A percentile compares a stretch with the other conserved stretches of the same genome.
phyloP scores from a whole-genome alignment of 2,797 vertebrate genomes.

The Danionella dracula region DNA sequence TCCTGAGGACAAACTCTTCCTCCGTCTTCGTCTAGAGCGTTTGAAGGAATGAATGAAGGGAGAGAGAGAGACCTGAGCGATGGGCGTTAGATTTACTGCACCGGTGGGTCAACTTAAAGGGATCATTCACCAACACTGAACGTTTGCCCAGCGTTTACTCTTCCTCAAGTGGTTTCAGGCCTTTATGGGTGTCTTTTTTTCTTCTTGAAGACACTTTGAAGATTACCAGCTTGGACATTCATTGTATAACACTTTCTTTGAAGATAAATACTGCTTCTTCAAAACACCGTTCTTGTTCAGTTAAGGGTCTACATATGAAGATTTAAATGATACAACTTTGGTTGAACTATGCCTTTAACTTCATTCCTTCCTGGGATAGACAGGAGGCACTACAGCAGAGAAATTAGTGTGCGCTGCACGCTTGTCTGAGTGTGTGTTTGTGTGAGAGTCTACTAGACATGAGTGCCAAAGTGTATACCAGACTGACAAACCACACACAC shows the following conservation, averaged over 20 bases:
- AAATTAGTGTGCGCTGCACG: conserved; percentile 43
- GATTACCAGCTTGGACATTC: neutral
- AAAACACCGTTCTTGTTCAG: too few relatives aligned
- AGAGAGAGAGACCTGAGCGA: neutral
- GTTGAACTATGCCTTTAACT: too few relatives aligned
- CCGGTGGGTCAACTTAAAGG: neutral
- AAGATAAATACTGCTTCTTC: too few relatives aligned
- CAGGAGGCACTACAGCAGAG: conserved; percentile 31
- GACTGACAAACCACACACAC: conserved; percentile 36
- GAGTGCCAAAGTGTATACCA: conserved; percentile 45
- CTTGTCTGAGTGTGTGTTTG: conserved; percentile 2
- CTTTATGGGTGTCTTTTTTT: too few relatives aligned
- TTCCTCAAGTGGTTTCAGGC: too few relatives aligned
- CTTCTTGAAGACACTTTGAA: too few relatives aligned
- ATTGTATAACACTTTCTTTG: neutral
- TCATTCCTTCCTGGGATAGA: neutral
- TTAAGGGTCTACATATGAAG: too few relatives aligned
- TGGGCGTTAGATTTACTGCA: conserved; percentile 8
- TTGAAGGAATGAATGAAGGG: neutral
- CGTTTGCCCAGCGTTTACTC: too few relatives aligned
- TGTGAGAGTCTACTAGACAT: conserved; percentile 1
- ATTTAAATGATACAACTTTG: too few relatives aligned
- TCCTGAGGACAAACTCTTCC: conserved; percentile 19
- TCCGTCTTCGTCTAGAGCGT: conserved; percentile 1
- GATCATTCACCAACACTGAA: too few relatives aligned